These are phyloP conservation scores for Willisornis vidua DNA, from an alignment of 2,113 vertebrate genomes.

Conservation along the genomic window DNA sequence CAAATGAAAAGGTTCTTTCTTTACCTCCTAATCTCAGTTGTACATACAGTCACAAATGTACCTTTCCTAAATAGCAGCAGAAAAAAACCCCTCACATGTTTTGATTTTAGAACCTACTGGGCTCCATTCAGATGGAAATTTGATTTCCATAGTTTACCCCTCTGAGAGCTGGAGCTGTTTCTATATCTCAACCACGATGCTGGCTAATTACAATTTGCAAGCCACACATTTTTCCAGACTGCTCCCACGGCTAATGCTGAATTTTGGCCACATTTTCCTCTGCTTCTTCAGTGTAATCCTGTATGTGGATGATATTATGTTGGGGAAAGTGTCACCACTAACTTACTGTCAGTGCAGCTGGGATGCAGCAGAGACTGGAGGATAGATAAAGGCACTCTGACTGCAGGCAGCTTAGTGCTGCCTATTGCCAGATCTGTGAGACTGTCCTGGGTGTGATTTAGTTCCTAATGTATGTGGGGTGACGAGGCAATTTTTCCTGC, in stretches of 20 bases:
- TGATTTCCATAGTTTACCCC: conserved; percentile 48
- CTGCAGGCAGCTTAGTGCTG: not conserved
- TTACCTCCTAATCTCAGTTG: conserved; percentile 59
- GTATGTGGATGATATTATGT: not conserved
- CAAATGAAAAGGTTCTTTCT: conserved; percentile 49
- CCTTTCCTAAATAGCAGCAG: conserved; percentile 27
- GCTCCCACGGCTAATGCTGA: not conserved
- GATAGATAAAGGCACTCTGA: not conserved
- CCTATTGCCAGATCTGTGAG: not conserved
- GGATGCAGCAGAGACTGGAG: not conserved
- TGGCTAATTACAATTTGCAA: conserved; percentile 33
- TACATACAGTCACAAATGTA: conserved; percentile 55
- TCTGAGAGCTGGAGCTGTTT: conserved; percentile 29
- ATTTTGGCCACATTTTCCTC: conserved; percentile 14
- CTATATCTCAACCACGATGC: not conserved
- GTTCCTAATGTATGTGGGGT: not conserved
- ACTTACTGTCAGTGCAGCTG: not conserved
- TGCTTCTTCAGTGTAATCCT: conserved; percentile 1
- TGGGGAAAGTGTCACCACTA: not conserved
- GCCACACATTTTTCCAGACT: conserved; percentile 33
- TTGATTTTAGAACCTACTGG: conserved; percentile 51
- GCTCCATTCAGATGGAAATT: conserved; percentile 71
- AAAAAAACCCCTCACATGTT: conserved; percentile 21
- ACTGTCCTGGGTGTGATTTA: conserved; percentile 26
- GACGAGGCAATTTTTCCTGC: conserved; percentile 10